Percentiles rank a stretch among this genome's conserved stretches.
Evolutionary conservation across 2,888 invertebrate species (phyloP).

Genomic region (Plagodis dolabraria): DNA sequence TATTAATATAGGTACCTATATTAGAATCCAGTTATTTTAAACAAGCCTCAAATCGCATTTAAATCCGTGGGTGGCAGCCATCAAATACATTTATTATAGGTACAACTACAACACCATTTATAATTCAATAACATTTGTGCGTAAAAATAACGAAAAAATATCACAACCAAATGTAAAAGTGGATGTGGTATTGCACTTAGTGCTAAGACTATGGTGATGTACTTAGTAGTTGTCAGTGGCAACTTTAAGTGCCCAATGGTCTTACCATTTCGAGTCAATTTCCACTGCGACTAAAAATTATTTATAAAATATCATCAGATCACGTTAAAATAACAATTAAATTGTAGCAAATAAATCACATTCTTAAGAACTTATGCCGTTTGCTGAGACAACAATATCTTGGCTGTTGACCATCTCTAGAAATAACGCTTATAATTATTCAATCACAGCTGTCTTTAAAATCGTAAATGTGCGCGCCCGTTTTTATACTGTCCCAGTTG

Average conservation of each 20-base stretch:
- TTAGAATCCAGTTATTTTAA: too few species aligned
- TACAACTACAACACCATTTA: neutral
- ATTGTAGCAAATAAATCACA: too few species aligned
- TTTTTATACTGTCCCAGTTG: slow-evolving; percentile 7
- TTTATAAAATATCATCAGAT: neutral
- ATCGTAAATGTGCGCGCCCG: slow-evolving; percentile 22
- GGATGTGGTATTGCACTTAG: neutral
- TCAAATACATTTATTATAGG: neutral
- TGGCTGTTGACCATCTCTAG: slow-evolving; percentile 3
- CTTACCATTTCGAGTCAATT: too few species aligned
- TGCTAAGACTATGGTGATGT: neutral
- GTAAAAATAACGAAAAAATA: slow-evolving; percentile 7
- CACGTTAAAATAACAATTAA: too few species aligned
- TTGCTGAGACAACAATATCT: slow-evolving; percentile 5
- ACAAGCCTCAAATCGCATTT: neutral
- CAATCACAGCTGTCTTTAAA: slow-evolving; percentile 27
- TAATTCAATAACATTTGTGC: slow-evolving; percentile 9
- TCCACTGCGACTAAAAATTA: neutral
- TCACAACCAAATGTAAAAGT: slow-evolving; percentile 7
- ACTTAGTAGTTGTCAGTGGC: neutral
- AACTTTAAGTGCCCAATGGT: neutral
- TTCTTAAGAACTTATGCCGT: too few species aligned
- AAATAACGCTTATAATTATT: slow-evolving; percentile 10
- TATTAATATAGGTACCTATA: too few species aligned
- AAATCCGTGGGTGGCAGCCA: slow-evolving; percentile 5